phyloP scores from a whole-genome alignment of 2,888 invertebrate genomes.

The Ochropleura leucogaster region DNA sequence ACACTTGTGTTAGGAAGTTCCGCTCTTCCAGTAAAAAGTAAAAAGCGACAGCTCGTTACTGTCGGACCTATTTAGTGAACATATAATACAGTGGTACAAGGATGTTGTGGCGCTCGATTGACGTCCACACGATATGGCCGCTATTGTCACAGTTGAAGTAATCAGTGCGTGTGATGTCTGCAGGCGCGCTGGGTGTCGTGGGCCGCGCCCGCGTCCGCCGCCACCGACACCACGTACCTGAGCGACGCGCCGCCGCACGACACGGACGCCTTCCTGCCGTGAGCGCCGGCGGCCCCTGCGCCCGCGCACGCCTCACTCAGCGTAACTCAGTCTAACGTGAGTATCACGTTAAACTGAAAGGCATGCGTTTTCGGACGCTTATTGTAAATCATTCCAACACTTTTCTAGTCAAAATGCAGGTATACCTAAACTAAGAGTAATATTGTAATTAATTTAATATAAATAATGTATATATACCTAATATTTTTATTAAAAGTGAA shows the following conservation, averaged over 20 bases:
- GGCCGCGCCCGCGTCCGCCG: conserved; percentile 79
- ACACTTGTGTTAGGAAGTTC: too few species aligned
- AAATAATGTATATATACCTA: conserved; percentile 26
- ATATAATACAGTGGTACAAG: not conserved
- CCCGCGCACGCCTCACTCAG: not conserved
- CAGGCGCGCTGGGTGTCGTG: conserved; percentile 82
- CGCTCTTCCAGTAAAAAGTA: too few species aligned
- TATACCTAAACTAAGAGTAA: conserved; percentile 36
- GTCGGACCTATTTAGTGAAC: not conserved
- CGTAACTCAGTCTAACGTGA: too few species aligned
- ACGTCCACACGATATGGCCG: too few species aligned
- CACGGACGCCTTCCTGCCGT: conserved; percentile 72
- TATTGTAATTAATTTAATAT: conserved; percentile 21
- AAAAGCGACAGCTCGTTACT: not conserved
- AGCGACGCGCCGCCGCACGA: conserved; percentile 77
- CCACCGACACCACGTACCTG: conserved; percentile 81
- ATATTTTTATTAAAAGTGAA: conserved; percentile 16
- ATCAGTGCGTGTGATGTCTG: not conserved
- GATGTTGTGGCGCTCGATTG: not conserved
- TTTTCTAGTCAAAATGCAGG: conserved; percentile 66
- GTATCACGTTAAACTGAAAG: not conserved
- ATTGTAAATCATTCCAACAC: conserved; percentile 61
- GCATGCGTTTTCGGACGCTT: not conserved
- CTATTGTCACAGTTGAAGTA: not conserved
- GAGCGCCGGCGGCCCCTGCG: not conserved